Evolutionary conservation across 2,888 invertebrate species (phyloP), one percentile per base, ranked within the genome.

Genomic region (Serripes groenlandicus): DNA sequence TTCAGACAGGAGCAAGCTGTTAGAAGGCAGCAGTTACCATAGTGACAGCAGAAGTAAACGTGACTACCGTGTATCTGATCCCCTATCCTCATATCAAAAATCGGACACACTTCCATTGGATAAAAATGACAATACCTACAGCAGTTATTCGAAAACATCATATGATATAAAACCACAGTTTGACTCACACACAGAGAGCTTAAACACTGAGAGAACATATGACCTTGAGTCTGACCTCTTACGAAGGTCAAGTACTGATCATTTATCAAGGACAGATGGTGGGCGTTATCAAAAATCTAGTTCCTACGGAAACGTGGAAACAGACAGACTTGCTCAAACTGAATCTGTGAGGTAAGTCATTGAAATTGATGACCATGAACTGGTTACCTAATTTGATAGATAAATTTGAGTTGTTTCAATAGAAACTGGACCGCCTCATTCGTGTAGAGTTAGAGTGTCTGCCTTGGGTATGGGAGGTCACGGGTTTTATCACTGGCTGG

Each of bases 1-100:
- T 72, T 21, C 69, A 78, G 78, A 82, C n/a, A 70, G 62, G 28
- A 78, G 73, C 9, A 84, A 78, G 37, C 28, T 52, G 1, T 42
- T 71, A 56, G 78, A 85, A 21, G 32, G 72, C 28, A 37, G 72
- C 28, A 85, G 81, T 74, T 85, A 81, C 76, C 81, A 66, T 42
- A 66, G 74, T 58, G 78, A 85, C 23, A n/a, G n/a, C n/a, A 64
- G 60, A 42, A 56, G 54, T 30, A 37, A 58, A 15, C 66, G 23
- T 26, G 62, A 64, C 52, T 73, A 71, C 70, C 52, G 76, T 30
- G 30, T 42, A 58, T 70, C 83, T n/a, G 83, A 76, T 5, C 69
- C 76, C 32, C 1, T 62, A 32, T 21, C 62, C n/a, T 4, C 34
- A 23, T 42, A 66, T 26, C 26, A 37, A 66, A 66, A 42, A 42